A percentile compares a stretch with the other conserved stretches of the same genome.
Evolutionary conservation across 2,888 invertebrate genomes (phyloP).

Genomic region (Opisthograptis luteolata): DNA sequence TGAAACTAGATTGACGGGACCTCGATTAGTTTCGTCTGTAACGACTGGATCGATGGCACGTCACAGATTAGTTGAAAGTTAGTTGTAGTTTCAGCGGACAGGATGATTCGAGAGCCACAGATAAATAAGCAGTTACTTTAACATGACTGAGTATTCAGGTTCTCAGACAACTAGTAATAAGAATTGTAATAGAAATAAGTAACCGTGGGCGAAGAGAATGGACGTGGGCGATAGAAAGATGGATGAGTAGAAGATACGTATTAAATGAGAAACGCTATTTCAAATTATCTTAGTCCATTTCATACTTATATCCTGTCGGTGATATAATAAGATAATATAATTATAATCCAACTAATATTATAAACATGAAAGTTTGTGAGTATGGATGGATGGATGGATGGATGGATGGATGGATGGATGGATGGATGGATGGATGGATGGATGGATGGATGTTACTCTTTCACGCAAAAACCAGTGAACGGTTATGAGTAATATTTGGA

Average conservation of each 20-base stretch:
- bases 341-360: no score
- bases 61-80: slow-evolving; percentile 7
- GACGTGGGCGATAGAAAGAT: slow-evolving; percentile 24
- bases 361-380: no score
- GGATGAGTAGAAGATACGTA: slow-evolving; percentile 10
- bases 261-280: neutral
- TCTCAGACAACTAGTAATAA: slow-evolving; percentile 16
- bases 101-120: no score
- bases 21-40: neutral
- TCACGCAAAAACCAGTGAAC: no score
- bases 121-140: neutral
- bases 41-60: neutral
- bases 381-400: no score
- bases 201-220: slow-evolving; percentile 17
- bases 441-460: no score
- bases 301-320: neutral
- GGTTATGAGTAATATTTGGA: no score
- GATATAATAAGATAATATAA: no score
- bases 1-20: neutral
- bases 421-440: no score
- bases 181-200: no score
- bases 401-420: no score
- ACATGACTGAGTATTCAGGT: slow-evolving; percentile 9
- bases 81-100: no score
- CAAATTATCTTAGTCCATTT: neutral